A percentile compares a stretch with the other conserved stretches of the same genome.
Evolutionary conservation across 2,888 invertebrate genomes (phyloP).

Genomic region (Salpingus planirostris): DNA sequence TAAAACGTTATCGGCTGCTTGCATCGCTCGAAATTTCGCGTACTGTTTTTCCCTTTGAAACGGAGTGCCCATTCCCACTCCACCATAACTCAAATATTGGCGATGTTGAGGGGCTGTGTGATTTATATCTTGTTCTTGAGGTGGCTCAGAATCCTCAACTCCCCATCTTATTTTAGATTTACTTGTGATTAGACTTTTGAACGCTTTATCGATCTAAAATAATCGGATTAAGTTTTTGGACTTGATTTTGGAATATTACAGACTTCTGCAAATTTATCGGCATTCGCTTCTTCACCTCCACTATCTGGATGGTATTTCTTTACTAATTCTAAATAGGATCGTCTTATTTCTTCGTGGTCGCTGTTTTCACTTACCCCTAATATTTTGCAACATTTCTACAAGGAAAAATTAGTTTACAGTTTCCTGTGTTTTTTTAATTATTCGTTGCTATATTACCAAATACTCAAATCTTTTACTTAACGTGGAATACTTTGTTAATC

Average conservation of each 20-base stretch:
- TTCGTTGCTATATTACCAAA: too few relatives aligned
- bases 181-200: constrained; percentile 58
- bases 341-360: constrained; percentile 62
- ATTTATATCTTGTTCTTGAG: constrained; percentile 56
- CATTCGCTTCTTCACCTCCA: constrained; percentile 58
- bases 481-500: too few relatives aligned
- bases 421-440: too few relatives aligned
- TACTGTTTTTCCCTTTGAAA: constrained; percentile 72
- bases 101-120: constrained; percentile 86
- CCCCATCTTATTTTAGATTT: constrained; percentile 53
- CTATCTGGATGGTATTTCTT: constrained; percentile 83
- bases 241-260: too few relatives aligned
- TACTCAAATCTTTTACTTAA: constrained; percentile 9
- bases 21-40: constrained; percentile 55
- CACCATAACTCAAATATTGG: constrained; percentile 72
- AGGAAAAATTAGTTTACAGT: constrained; percentile 12
- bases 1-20: constrained; percentile 59
- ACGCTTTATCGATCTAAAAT: constrained; percentile 60
- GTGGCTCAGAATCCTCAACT: constrained; percentile 40
- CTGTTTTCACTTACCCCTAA: constrained; percentile 59
- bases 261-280: constrained; percentile 65
- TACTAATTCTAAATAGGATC: constrained; percentile 65
- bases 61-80: constrained; percentile 70
- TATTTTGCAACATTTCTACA: constrained; percentile 58
- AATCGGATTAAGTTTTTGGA: too few relatives aligned